Base-by-base conservation (phyloP, 2,797 vertebrate genomes). In the Tapirus indicus region DNA sequence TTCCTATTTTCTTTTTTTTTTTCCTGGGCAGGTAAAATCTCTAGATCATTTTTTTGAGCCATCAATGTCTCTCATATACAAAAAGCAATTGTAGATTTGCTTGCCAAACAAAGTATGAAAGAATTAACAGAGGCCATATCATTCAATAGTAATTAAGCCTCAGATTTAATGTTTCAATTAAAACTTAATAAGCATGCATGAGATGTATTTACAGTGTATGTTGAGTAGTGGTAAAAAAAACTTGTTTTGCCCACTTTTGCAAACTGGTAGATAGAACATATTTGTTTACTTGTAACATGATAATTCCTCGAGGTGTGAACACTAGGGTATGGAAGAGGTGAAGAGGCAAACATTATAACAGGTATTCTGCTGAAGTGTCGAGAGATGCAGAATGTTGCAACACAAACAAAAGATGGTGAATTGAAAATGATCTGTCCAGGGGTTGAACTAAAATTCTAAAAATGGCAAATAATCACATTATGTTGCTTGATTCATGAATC, bases 251-350 rank as follows among this genome's bases (percentile, higher is more conserved):
- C 97, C 96, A 97, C 93, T 98, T 98, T 97, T 97, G 94, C 97
- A 98, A 98, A 98, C 97, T 98, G 98, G 97, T 97, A 98, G 97
- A 98, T 98, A 97, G 97, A 98, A 98, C 97, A 98, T 98, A 98
- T 98, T 98, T 98, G 98, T 98, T 98, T 98, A 98, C 97, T 98
- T 96, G 95, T 98, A 98, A 98, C 98, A 98, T 98, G 98, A 98
- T 98, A 98, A 98, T 98, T 98, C 97, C 93, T 97, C n/a, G 97
- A 98, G 97, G 97, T 98, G 98, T 98, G 98, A 97, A 95, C 96
- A 98, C 96, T 98, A 95, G 97, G 93, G 91, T 97, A 96, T 84
- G 95, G 86, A 97, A 98, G 97, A 98, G 94, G 97, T 96, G 97
- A 98, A 96, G 97, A 98, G 98, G 98, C 97, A 98, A 98, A 97